Evolutionary conservation across 2,797 vertebrate species (phyloP), one percentile per base, ranked within the genome.

Genomic region (Antrozous pallidus): DNA sequence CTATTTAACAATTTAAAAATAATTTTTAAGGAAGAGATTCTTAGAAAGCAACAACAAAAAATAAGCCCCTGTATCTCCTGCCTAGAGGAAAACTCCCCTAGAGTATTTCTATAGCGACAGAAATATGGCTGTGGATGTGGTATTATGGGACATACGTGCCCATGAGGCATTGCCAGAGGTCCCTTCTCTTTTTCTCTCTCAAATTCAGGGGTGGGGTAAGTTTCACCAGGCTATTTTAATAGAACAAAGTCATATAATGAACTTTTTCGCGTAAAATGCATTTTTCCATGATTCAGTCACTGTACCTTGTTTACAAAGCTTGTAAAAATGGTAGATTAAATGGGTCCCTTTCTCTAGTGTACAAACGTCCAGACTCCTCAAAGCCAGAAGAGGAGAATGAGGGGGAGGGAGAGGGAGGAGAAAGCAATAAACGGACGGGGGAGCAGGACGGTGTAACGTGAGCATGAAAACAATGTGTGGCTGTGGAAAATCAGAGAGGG

Each of bases 221-320:
- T 95, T 95, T 71, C 92, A 98, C 84, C 91, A 38, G 58, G 45
- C 91, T 58, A 67, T 94, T 78, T 97, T 94, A 96, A 82, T 92
- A 96, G 40, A 88, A 97, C 92, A 92, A 96, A 97, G 58, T 69
- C 61, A 90, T 47, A 69, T 95, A 96, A 96, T 96, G 88, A 97
- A 96, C 86, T 95, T 97, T 96, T 97, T 90, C 87, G 95, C 58
- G 31, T 91, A 71, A 97, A 96, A 87, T 94, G 61, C 79, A 81
- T 67, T 93, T 97, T 96, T 93, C 95, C 96, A 92, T 96, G 93
- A 93, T 90, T 93, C 84, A 38, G 88, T 96, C 77, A 69, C 87
- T 96, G 26, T 95, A 56, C 90, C 97, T 97, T 93, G 14, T 97
- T 97, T 96, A 89, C 16, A 24, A 95, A 82, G 83, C 85, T 96